Conservation (phyloP, 2,113 vertebrate genomes). For the Myodes glareolus region DNA sequence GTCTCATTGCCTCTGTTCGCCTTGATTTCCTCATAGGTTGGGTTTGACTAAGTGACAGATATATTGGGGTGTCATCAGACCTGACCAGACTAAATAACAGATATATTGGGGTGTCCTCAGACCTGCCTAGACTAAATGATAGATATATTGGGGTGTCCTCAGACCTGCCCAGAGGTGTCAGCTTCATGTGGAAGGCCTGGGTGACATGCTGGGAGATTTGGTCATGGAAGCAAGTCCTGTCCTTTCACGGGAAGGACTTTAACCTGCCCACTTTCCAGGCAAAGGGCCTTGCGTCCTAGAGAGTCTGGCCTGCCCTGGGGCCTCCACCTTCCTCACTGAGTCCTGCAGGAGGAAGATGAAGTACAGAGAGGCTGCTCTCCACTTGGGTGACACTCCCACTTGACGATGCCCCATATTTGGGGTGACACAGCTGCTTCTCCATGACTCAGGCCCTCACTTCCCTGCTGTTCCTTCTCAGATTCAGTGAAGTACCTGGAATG, state of each 20-base stretch:
- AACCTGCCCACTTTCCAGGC: neutral
- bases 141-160: neutral
- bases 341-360: neutral
- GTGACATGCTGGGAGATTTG: neutral
- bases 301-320: too few relatives aligned
- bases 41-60: neutral
- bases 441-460: neutral
- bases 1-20: neutral
- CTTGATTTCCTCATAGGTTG: neutral
- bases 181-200: too few relatives aligned
- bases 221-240: neutral
- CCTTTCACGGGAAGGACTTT: neutral
- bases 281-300: rapidly evolving
- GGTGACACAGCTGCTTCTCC: neutral
- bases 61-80: neutral
- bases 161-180: neutral
- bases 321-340: neutral
- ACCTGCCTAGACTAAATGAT: neutral
- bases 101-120: neutral
- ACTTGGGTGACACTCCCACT: neutral
- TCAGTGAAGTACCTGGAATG: slow-evolving; percentile 95
- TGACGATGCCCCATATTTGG: too few relatives aligned
- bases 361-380: neutral
- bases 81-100: neutral
- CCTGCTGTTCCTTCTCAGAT: slow-evolving; percentile 81